Percentiles rank a stretch among this genome's conserved stretches.
phyloP scores from a whole-genome alignment of 2,797 vertebrate species.

The Myotis pilosus region DNA sequence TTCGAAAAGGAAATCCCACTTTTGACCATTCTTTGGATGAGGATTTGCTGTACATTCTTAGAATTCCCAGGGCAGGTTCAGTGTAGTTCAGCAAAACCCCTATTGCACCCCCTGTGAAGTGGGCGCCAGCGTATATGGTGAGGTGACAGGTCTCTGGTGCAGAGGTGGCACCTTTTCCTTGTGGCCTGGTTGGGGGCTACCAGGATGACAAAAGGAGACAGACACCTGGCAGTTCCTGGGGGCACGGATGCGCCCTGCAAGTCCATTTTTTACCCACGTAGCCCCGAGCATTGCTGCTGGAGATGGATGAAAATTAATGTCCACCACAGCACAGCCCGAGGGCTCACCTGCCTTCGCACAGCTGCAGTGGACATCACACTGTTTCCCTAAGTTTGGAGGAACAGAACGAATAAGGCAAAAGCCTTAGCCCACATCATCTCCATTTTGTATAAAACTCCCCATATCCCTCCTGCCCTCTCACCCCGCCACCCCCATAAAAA shows the following conservation, averaged over 20 bases:
- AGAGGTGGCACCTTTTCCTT: background rate
- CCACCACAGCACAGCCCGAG: accelerated
- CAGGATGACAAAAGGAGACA: background rate
- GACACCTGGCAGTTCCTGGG: background rate
- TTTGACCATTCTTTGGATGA: background rate
- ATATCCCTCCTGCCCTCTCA: background rate
- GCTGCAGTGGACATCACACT: background rate
- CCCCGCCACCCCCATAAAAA: too few species aligned
- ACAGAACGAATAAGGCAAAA: background rate
- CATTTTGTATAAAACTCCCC: background rate
- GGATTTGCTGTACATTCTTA: background rate
- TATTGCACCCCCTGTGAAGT: background rate
- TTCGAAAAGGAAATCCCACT: background rate
- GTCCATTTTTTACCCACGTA: background rate
- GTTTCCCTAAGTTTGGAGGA: background rate
- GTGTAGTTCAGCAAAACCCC: background rate
- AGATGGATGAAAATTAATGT: too few species aligned
- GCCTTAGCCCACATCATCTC: background rate
- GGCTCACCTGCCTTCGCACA: background rate
- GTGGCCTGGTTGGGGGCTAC: background rate
- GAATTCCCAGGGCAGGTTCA: background rate
- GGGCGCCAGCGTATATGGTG: background rate
- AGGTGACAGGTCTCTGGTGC: background rate
- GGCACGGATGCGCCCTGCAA: background rate
- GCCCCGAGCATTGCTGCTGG: background rate